phyloP scores from a whole-genome alignment of 37 sponge, comb jelly and placozoan species.

The Dysidea cf. avara region DNA sequence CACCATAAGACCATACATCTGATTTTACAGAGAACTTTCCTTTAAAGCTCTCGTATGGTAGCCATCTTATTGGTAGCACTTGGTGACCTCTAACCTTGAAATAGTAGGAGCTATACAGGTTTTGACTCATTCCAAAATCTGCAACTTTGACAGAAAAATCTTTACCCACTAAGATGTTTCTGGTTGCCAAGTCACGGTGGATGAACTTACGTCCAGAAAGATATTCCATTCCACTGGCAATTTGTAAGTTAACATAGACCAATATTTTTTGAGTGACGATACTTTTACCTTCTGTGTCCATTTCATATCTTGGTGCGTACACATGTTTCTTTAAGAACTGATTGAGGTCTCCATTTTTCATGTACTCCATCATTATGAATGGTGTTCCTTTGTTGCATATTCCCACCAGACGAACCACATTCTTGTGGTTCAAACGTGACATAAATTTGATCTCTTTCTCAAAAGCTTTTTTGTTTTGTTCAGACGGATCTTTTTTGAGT shows the following conservation, averaged over 20 bases:
- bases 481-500: conserved; percentile 60
- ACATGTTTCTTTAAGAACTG: conserved; percentile 9
- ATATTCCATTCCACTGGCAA: conserved; percentile 67
- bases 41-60: conserved; percentile 68
- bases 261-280: too few species aligned
- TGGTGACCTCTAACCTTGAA: conserved; percentile 48
- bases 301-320: too few species aligned
- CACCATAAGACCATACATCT: conserved; percentile 73
- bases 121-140: conserved; percentile 60
- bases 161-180: too few species aligned
- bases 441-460: conserved; percentile 84
- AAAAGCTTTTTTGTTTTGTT: conserved; percentile 56
- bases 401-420: conserved; percentile 69
- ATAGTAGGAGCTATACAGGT: conserved; percentile 49
- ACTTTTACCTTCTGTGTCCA: too few species aligned
- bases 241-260: conserved; percentile 48
- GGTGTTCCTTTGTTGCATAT: conserved; percentile 61
- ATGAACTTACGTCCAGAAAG: conserved; percentile 54
- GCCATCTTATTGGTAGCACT: conserved; percentile 68
- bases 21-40: conserved; percentile 61
- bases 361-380: too few species aligned
- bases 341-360: conserved; percentile 45
- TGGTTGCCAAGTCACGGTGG: conserved; percentile 72
- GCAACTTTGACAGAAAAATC: too few species aligned
- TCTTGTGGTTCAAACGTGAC: conserved; percentile 73